Evolutionary conservation across 2,888 invertebrate genomes (phyloP), one percentile per base, ranked within the genome.

Genomic region (Abscondita cerata): DNA sequence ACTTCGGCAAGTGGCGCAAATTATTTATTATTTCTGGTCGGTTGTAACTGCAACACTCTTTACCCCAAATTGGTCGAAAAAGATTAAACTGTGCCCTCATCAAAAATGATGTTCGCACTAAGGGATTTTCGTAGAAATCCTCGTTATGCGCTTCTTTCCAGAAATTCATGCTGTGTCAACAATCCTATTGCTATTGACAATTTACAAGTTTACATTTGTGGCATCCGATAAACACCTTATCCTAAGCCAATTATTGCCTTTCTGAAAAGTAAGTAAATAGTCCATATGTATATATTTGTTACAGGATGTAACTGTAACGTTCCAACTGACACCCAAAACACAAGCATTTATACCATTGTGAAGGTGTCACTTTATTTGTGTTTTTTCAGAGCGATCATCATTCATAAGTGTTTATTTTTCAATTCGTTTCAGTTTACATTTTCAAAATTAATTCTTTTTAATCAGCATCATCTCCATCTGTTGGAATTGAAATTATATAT

Each of bases 141-240:
- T 38, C 13, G 3, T 4, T 9, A 38, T 3, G 6, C 25, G 6
- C 25, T 4, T 25, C 6, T 16, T 11, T 1, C 47, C 11, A 38
- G 20, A 31, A 40, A 12, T 40, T 52, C 13, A 11, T 13, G 31
- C 36, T 59, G 46, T 59, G 59, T 59, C 52, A 59, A 52, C 52
- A 59, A 47, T 36, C 59, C 53, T 50, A 60, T 60, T 60, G 59
- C 47, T 34, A 54, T 60, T 54, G 46, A 60, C 59, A 48, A 60
- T 54, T 54, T 50, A 54, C 59, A 60, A 60, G 54, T 60, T 33
- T 48, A 53, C 59, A 12, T 59, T 59, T 59, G 52, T 59, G 38
- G 47, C 59, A 52, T 18, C 25, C 52, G 52, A 59, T 59, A 59
- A 59, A 59, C 33, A 59, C 40, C 52, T 33, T 15, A 58, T 13